phyloP scores from a whole-genome alignment of 2,888 invertebrate genomes.

The Metallyticus violacea region DNA sequence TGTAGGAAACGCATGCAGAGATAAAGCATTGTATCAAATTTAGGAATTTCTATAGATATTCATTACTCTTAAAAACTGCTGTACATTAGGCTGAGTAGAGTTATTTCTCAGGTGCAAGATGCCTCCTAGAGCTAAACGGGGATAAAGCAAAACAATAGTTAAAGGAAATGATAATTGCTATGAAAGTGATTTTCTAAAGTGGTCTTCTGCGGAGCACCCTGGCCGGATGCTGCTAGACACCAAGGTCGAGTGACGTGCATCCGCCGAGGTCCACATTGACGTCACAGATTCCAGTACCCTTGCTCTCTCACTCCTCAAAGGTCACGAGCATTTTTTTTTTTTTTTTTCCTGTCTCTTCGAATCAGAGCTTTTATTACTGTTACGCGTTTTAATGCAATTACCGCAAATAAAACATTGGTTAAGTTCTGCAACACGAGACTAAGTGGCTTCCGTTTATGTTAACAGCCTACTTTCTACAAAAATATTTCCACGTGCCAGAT shows the following conservation, averaged over 20 bases:
- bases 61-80: too few relatives aligned
- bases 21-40: too few relatives aligned
- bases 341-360: too few relatives aligned
- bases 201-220: neutral
- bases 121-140: too few relatives aligned
- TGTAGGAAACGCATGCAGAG: too few relatives aligned
- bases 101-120: neutral
- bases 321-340: neutral
- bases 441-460: neutral
- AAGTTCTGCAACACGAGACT: neutral
- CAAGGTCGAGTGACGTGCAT: neutral
- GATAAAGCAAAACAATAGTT: neutral
- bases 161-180: neutral
- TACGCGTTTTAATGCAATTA: neutral
- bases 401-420: neutral
- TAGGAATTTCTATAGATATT: too few relatives aligned
- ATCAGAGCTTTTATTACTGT: neutral
- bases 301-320: neutral
- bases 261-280: conserved; percentile 12
- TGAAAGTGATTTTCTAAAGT: neutral
- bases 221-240: neutral
- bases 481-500: too few relatives aligned
- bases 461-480: too few relatives aligned
- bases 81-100: too few relatives aligned
- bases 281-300: neutral